A percentile compares a stretch with the other conserved stretches of the same genome.
Conservation (phyloP, 2,888 invertebrate genomes). For the Exephanes ischioxanthus region DNA sequence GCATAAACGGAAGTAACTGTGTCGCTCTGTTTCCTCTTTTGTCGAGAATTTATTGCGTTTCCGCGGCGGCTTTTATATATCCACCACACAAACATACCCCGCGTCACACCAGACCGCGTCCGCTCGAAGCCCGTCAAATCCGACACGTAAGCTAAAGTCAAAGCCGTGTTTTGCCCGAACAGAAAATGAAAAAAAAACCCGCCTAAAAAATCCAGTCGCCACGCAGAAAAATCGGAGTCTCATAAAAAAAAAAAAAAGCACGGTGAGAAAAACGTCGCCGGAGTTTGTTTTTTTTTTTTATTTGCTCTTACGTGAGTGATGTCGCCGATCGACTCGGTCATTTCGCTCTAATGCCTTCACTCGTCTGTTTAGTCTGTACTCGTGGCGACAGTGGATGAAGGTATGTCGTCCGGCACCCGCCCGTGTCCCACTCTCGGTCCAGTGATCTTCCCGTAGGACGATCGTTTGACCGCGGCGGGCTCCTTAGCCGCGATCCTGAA, state of each 20-base stretch:
- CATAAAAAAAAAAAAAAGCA: neutral
- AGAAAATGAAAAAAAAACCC: neutral
- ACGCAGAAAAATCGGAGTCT: neutral
- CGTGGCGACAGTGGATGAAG: constrained; percentile 2
- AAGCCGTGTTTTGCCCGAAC: neutral
- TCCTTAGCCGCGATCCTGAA: constrained; percentile 56
- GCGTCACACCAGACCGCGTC: neutral
- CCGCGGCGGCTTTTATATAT: constrained; percentile 3
- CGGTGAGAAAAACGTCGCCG: neutral
- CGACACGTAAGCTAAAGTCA: constrained; percentile 11
- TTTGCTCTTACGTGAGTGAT: neutral
- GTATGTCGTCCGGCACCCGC: constrained; percentile 23
- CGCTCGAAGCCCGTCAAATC: neutral
- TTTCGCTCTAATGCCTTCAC: constrained; percentile 21
- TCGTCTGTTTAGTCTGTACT: constrained; percentile 24
- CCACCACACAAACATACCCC: neutral
- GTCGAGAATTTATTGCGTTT: constrained; percentile 11
- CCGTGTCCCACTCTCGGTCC: constrained; percentile 48
- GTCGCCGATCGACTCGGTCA: constrained; percentile 16
- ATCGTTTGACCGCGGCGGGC: constrained; percentile 39
- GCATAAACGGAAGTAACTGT: neutral
- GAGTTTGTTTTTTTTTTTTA: neutral
- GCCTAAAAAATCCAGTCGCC: neutral
- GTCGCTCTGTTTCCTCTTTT: constrained; percentile 28
- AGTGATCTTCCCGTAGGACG: constrained; percentile 43